phyloP scores from a whole-genome alignment of 2,797 vertebrate species.

The Gallinago stenura region DNA sequence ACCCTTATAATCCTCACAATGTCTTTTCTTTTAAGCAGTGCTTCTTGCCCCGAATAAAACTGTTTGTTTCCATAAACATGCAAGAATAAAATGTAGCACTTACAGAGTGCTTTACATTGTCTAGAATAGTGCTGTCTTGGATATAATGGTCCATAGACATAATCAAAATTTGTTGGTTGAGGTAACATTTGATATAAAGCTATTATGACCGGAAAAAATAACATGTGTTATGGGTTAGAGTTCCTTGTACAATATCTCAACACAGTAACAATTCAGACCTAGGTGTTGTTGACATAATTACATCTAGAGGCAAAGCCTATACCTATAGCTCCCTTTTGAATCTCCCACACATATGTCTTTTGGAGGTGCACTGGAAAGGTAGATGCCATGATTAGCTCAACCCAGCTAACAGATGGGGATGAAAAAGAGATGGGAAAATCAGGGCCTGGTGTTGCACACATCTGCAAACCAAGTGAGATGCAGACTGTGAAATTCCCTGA shows the following conservation, averaged over 20 bases:
- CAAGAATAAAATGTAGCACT: not conserved
- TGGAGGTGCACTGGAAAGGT: not conserved
- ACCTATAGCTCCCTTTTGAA: not conserved
- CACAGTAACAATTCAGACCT: not conserved
- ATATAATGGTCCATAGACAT: not conserved
- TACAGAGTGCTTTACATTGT: not conserved
- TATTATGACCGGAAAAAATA: not conserved
- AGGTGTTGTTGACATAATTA: not conserved
- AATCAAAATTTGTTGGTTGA: not conserved
- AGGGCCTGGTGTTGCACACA: not conserved
- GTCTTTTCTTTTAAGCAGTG: conserved; percentile 10
- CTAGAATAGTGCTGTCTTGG: not conserved
- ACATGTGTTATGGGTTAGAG: not conserved
- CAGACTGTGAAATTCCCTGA: not conserved
- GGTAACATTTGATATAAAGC: not conserved
- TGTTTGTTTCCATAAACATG: not conserved
- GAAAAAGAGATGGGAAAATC: not conserved
- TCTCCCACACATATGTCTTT: rapidly evolving
- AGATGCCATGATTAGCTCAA: not conserved
- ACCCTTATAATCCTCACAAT: not conserved
- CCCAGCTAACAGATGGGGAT: not conserved
- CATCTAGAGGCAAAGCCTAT: not conserved
- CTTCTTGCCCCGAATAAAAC: not conserved
- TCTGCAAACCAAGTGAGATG: not conserved
- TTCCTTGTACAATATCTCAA: not conserved